phyloP scores from a whole-genome alignment of 2,797 vertebrate genomes.

The Toxotes lorentzi region DNA sequence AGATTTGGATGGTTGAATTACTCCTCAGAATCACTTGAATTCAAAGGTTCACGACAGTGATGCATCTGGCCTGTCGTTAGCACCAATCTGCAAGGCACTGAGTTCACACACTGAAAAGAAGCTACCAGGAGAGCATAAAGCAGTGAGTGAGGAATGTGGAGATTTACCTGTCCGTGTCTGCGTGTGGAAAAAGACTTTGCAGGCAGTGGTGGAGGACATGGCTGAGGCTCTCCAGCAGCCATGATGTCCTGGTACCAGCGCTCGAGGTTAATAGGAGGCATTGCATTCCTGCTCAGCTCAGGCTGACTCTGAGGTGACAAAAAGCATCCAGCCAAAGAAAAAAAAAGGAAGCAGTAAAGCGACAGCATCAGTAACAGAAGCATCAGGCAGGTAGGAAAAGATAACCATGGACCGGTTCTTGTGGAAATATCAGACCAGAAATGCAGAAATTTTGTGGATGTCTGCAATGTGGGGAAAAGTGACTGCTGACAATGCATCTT shows the following conservation, averaged over 20 bases:
- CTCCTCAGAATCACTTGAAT: not conserved
- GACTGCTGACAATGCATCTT: not conserved
- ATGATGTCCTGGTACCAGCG: slow-evolving; percentile 95
- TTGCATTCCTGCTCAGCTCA: slow-evolving; percentile 82
- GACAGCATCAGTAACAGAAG: slow-evolving; percentile 49
- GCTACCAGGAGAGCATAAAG: not conserved
- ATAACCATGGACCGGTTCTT: slow-evolving; percentile 19
- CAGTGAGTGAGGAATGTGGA: slow-evolving; percentile 15
- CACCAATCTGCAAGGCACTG: slow-evolving; percentile 2
- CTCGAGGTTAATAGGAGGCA: slow-evolving; percentile 91
- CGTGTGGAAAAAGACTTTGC: slow-evolving; percentile 92
- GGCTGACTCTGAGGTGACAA: slow-evolving; percentile 77
- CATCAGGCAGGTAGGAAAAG: slow-evolving; percentile 68
- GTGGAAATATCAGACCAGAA: slow-evolving; percentile 19
- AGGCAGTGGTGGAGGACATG: slow-evolving; percentile 93
- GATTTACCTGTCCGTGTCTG: slow-evolving; percentile 92
- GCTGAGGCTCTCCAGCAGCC: slow-evolving; percentile 88
- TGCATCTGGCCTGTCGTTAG: slow-evolving; percentile 1
- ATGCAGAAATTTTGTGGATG: slow-evolving; percentile 9
- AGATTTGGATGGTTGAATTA: not conserved
- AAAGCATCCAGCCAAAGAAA: slow-evolving; percentile 63
- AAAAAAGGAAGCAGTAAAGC: slow-evolving; percentile 50
- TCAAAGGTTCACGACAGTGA: not conserved
- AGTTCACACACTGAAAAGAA: not conserved
- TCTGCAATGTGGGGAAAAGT: not conserved